Evolutionary conservation across 2,113 vertebrate species (phyloP).

Genomic region (Corythaeola cristata): DNA sequence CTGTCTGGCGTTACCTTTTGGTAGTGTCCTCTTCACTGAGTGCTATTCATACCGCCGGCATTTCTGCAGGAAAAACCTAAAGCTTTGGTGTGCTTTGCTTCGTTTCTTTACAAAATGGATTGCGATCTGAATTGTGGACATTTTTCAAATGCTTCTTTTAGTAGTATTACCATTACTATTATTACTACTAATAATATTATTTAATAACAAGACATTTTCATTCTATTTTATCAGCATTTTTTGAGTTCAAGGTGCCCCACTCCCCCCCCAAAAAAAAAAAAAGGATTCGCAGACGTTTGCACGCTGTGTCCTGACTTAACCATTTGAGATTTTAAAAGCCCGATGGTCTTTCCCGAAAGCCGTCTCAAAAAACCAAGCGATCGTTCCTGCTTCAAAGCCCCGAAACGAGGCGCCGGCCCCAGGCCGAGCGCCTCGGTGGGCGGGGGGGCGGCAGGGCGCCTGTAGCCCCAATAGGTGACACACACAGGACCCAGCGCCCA

Average conservation of each 20-base stretch:
- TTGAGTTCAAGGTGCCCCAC: fast-evolving
- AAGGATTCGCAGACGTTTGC: neutral
- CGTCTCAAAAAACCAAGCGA: neutral
- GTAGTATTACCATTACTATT: neutral
- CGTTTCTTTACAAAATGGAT: neutral
- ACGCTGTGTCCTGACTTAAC: neutral
- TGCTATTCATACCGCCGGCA: neutral
- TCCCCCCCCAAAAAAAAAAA: fast-evolving
- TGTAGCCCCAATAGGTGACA: fast-evolving
- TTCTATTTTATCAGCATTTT: neutral
- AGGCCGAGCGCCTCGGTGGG: neutral
- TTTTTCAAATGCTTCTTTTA: neutral
- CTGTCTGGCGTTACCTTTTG: neutral
- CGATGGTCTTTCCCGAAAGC: neutral
- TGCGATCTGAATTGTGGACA: neutral
- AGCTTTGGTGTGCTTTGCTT: neutral
- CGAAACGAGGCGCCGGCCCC: neutral
- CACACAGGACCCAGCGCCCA: neutral
- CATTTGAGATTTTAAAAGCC: neutral
- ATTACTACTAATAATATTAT: neutral
- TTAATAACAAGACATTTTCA: neutral
- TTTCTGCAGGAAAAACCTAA: neutral
- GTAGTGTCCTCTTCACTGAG: fast-evolving
- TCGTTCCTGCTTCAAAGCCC: neutral
- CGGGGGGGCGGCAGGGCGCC: neutral